phyloP scores from a whole-genome alignment of 2,113 vertebrate species.

The Ciconia stormi region DNA sequence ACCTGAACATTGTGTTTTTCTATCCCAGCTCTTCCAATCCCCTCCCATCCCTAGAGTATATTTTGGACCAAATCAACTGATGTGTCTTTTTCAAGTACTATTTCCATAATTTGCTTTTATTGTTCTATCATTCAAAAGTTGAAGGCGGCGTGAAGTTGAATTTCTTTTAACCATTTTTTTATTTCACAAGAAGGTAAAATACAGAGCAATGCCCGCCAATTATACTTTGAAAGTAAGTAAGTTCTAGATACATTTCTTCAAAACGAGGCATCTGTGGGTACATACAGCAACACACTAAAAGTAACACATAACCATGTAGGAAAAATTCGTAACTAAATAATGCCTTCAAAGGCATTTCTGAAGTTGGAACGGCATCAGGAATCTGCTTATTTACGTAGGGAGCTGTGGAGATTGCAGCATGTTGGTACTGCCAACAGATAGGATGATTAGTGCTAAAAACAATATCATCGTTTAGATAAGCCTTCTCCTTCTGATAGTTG shows the following conservation, averaged over 20 bases:
- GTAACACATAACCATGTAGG: neutral
- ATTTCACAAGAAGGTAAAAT: neutral
- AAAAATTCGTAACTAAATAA: constrained; percentile 47
- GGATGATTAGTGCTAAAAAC: constrained; percentile 66
- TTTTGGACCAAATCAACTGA: constrained; percentile 18
- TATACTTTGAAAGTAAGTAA: neutral
- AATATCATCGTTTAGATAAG: constrained; percentile 70
- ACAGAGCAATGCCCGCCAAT: neutral
- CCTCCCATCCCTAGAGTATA: constrained; percentile 50
- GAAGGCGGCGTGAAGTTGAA: neutral
- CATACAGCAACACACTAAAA: neutral
- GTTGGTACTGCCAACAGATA: constrained; percentile 67
- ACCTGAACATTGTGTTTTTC: constrained; percentile 58
- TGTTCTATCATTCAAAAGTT: neutral
- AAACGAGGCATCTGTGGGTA: neutral
- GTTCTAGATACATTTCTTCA: neutral
- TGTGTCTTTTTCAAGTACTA: neutral
- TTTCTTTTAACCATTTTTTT: neutral
- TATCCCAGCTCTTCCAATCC: constrained; percentile 23
- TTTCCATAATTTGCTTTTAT: constrained; percentile 18
- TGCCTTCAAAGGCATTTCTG: constrained; percentile 68
- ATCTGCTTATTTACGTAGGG: constrained; percentile 72
- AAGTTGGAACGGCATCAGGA: constrained; percentile 71
- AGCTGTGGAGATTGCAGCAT: constrained; percentile 61
- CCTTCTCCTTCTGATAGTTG: constrained; percentile 26